Evolutionary conservation across 2,113 vertebrate species (phyloP).

Genomic region (Lasiurus cinereus): DNA sequence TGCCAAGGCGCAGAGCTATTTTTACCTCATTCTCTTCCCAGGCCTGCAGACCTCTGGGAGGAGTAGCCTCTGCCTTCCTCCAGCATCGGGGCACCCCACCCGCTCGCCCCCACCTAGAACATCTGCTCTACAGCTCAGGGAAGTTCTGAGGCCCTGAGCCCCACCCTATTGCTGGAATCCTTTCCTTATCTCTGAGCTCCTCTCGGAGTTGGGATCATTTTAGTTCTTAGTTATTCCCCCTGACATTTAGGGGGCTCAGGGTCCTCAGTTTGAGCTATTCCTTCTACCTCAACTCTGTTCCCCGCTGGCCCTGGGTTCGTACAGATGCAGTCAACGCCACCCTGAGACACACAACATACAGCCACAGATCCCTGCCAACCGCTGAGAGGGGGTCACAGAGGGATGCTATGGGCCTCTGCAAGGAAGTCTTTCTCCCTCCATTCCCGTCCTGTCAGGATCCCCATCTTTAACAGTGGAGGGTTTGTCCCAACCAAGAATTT

Average conservation of each 20-base stretch:
- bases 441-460: background rate
- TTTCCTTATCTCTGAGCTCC: background rate
- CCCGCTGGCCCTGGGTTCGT: background rate
- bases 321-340: background rate
- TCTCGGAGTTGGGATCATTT: background rate
- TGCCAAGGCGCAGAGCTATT: slow-evolving; percentile 71
- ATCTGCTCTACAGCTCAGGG: slow-evolving; percentile 19
- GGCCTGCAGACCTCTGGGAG: slow-evolving; percentile 21
- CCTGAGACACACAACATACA: background rate
- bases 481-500: background rate
- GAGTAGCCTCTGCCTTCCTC: slow-evolving; percentile 32
- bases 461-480: background rate
- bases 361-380: background rate
- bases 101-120: slow-evolving; percentile 24
- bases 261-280: background rate
- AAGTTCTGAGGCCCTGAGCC: background rate
- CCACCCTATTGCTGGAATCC: background rate
- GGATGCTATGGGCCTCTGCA: background rate
- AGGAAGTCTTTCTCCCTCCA: background rate
- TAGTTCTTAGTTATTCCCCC: background rate
- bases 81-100: background rate
- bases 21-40: slow-evolving; percentile 72
- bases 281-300: background rate
- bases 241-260: background rate
- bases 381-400: background rate